Evolutionary conservation across 2,797 vertebrate genomes (phyloP), one percentile per base, ranked within the genome.

Genomic region (Schizopygopsis pylzovi): DNA sequence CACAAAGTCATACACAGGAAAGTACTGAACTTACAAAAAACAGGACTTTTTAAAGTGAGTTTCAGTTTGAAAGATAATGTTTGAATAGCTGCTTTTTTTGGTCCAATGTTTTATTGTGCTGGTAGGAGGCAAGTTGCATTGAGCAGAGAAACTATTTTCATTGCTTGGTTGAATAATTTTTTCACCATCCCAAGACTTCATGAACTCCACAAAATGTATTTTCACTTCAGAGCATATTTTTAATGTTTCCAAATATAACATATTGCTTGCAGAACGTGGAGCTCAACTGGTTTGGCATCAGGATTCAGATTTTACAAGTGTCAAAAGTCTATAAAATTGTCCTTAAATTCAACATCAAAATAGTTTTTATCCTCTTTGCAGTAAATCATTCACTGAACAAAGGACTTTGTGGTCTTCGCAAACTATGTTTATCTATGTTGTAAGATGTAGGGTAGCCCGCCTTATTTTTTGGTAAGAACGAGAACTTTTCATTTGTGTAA

Each of bases 1-100:
- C 91, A 90, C 90, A 84, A 52, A 88, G 90, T 87, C 81, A 83
- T 87, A 81, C 80, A 87, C 88, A 79, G 77, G 37, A 65, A 83
- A 39, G 82, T 72, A 83, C 28, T 79, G 91, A 91, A 92, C 93
- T 94, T 93, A 93, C 93, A 91, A 91, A 91, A 90, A 92, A 90
- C 52, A 45, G 54, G 39, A 54, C 47, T 85, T 81, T 71, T 41
- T 61, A 87, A 79, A 63, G 52, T n/a, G 49, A 63, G 22, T 79
- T 65, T 75, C 28, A 83, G 15, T 82, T 79, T 79, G 37, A 71
- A 85, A 77, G 75, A 45, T 70, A n/a, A 72, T 52, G 65, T 85
- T 39, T 80, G 68, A 80, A 85, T 85, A 45, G 43, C 43, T 72
- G 39, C 37, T 71, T 54, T 10, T 63, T 71, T 59, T 54, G 11